phyloP scores from a whole-genome alignment of 2,113 vertebrate species.

The Podarcis cretensis region DNA sequence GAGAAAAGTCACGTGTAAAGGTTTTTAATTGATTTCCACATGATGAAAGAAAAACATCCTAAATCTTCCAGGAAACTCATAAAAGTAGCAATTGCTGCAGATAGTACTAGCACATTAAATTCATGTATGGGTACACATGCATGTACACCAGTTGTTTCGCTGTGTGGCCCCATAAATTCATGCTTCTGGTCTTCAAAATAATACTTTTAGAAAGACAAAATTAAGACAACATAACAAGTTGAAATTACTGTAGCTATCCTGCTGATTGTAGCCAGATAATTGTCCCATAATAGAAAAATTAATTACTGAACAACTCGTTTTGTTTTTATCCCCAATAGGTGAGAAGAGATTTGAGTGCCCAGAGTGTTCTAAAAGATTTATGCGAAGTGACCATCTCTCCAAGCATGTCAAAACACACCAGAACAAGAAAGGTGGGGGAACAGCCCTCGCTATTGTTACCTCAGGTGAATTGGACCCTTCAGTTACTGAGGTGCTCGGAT shows the following conservation, averaged over 20 bases:
- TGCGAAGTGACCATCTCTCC: slow-evolving; percentile 98
- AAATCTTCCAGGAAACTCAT: background rate
- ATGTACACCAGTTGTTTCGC: background rate
- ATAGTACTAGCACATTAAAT: background rate
- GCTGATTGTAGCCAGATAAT: background rate
- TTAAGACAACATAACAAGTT: background rate
- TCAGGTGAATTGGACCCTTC: slow-evolving; percentile 95
- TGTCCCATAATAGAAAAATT: background rate
- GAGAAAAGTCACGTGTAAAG: background rate
- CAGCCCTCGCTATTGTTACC: slow-evolving; percentile 95
- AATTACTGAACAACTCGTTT: slow-evolving; percentile 30
- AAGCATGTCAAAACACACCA: slow-evolving; percentile 99
- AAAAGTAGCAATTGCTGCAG: background rate
- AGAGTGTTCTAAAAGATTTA: slow-evolving; percentile 98
- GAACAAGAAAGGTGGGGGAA: slow-evolving; percentile 95
- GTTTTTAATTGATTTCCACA: background rate
- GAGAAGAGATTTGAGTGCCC: slow-evolving; percentile 98
- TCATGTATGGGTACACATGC: background rate
- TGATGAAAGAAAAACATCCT: background rate
- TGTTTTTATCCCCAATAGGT: slow-evolving; percentile 77
- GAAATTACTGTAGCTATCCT: background rate
- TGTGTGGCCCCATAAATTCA: background rate
- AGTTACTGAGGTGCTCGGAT: slow-evolving; percentile 88
- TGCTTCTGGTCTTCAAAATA: background rate
- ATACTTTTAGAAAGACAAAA: background rate